Percentiles rank a stretch among this genome's conserved stretches.
phyloP scores from a whole-genome alignment of 2,113 vertebrate genomes.

The Hippocampus abdominalis region DNA sequence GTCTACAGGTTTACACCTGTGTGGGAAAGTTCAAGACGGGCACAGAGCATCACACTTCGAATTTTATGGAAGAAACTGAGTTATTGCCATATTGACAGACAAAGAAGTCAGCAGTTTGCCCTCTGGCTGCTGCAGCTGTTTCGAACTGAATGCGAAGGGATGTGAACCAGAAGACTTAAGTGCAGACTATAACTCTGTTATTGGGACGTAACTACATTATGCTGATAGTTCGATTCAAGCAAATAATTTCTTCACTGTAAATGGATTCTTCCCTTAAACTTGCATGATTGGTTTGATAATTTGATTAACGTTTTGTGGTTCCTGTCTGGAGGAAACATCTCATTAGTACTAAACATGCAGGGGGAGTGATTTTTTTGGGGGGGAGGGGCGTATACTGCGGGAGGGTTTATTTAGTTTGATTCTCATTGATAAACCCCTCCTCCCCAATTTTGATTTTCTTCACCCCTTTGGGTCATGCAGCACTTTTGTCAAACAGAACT shows the following conservation, averaged over 20 bases:
- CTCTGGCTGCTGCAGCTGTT: slow-evolving; percentile 20
- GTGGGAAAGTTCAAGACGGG: slow-evolving; percentile 52
- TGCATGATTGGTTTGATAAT: slow-evolving; percentile 44
- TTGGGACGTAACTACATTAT: slow-evolving; percentile 43
- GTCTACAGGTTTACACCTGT: slow-evolving; percentile 59
- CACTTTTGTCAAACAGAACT: slow-evolving; percentile 7
- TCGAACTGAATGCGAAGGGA: slow-evolving; percentile 3
- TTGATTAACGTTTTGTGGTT: slow-evolving; percentile 33
- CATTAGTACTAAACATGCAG: slow-evolving; percentile 29
- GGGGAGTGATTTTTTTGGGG: neutral
- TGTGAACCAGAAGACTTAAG: slow-evolving; percentile 31
- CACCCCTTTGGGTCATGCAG: neutral
- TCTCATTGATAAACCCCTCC: neutral
- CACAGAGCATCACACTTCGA: slow-evolving; percentile 36
- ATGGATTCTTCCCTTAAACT: slow-evolving; percentile 38
- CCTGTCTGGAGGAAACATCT: slow-evolving; percentile 29
- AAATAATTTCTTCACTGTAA: slow-evolving; percentile 35
- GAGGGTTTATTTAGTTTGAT: neutral
- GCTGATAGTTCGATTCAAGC: slow-evolving; percentile 44
- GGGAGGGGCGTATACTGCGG: neutral
- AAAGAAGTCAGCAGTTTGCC: slow-evolving; percentile 30
- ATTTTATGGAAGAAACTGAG: slow-evolving; percentile 47
- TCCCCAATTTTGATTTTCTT: neutral
- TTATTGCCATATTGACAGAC: slow-evolving; percentile 49
- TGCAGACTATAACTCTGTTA: slow-evolving; percentile 30